Conservation (phyloP, 2,113 vertebrate species). For the Salminus brasiliensis region DNA sequence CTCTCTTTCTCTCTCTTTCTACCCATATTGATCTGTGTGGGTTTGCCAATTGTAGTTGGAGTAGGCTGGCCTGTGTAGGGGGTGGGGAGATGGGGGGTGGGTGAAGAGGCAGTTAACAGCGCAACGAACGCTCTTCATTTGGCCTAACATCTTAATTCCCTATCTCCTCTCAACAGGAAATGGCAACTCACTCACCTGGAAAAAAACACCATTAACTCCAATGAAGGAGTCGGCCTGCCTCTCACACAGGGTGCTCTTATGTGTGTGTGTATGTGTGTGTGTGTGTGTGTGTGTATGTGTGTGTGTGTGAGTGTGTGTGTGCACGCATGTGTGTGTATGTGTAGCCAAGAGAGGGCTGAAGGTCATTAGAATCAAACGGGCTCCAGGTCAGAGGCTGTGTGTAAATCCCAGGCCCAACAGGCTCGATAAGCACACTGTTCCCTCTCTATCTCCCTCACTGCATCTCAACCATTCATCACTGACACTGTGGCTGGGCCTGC, state of each 20-base stretch:
- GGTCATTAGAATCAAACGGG: slow-evolving; percentile 74
- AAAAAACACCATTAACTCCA: slow-evolving; percentile 84
- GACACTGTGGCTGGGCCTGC: slow-evolving; percentile 68
- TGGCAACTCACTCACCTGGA: slow-evolving; percentile 86
- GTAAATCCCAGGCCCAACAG: slow-evolving; percentile 76
- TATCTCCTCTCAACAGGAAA: slow-evolving; percentile 83
- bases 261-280: slow-evolving; percentile 9
- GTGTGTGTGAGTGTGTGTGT: slow-evolving; percentile 5
- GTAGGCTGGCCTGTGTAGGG: slow-evolving; percentile 19
- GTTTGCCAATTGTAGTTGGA: slow-evolving; percentile 44
- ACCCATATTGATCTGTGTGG: slow-evolving; percentile 69
- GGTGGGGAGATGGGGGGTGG: not conserved
- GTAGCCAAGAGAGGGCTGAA: slow-evolving; percentile 69
- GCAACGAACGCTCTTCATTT: slow-evolving; percentile 43
- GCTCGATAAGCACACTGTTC: slow-evolving; percentile 78
- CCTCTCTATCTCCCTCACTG: slow-evolving; percentile 79
- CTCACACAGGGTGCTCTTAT: not conserved
- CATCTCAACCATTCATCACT: slow-evolving; percentile 81
- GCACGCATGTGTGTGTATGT: slow-evolving; percentile 42
- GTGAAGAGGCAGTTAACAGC: slow-evolving; percentile 44
- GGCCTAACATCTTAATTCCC: slow-evolving; percentile 80
- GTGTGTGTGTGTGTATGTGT: slow-evolving; percentile 20
- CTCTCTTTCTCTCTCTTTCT: slow-evolving; percentile 42
- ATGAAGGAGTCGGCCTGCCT: slow-evolving; percentile 74
- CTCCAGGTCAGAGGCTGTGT: slow-evolving; percentile 73